Conservation (phyloP, 2,113 vertebrate genomes). For the Pygoscelis adeliae region DNA sequence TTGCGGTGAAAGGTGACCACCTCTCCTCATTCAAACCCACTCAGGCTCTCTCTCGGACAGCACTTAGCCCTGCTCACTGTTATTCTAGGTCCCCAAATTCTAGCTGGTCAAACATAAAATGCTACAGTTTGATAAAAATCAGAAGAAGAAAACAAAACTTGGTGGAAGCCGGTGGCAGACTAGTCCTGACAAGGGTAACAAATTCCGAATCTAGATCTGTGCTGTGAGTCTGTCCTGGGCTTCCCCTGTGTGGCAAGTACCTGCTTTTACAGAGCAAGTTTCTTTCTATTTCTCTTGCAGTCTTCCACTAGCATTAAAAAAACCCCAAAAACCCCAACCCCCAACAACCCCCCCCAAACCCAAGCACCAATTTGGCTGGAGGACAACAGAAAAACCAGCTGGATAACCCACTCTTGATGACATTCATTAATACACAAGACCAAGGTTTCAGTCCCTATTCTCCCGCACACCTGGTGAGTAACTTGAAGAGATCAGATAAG, state of each 20-base stretch:
- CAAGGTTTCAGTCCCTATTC: neutral
- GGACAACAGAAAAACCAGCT: neutral
- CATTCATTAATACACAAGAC: neutral
- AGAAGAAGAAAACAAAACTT: neutral
- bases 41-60: neutral
- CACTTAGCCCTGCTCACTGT: neutral
- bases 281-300: neutral
- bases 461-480: neutral
- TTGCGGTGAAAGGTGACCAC: rapidly evolving
- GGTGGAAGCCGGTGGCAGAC: neutral
- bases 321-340: no score
- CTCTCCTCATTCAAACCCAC: neutral
- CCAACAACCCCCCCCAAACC: no score
- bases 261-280: neutral
- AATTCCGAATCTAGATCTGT: neutral
- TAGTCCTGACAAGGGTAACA: neutral
- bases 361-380: neutral
- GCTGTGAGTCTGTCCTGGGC: neutral
- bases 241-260: neutral
- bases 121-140: neutral
- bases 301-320: neutral
- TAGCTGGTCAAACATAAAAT: neutral
- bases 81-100: neutral
- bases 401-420: neutral
- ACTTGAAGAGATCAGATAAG: slow-evolving; percentile 7